Conservation (phyloP, 2,113 vertebrate species). For the Notiomystis cincta region DNA sequence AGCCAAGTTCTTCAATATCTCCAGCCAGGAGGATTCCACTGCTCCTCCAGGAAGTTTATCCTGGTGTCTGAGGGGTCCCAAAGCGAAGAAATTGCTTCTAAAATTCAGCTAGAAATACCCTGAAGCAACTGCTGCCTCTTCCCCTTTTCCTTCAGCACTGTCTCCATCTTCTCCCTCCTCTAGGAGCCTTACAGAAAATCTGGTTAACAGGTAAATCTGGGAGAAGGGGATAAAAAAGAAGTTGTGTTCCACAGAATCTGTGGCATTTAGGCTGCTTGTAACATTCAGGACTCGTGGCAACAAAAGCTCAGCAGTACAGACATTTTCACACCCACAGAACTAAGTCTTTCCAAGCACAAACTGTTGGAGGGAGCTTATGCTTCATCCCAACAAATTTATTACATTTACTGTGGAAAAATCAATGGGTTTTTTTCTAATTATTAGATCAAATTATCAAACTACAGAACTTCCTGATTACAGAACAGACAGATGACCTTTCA, state of each 20-base stretch:
- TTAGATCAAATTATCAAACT: background rate
- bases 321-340: rapidly evolving
- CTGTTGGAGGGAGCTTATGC: background rate
- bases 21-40: background rate
- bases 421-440: background rate
- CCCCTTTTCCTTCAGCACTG: background rate
- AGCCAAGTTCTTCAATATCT: background rate
- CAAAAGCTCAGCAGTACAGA: background rate
- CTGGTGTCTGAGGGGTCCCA: background rate
- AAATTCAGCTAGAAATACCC: background rate
- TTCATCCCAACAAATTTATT: background rate
- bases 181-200: background rate
- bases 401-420: background rate
- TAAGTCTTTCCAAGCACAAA: background rate
- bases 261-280: background rate
- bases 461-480: background rate
- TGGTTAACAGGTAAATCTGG: background rate
- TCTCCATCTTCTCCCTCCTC: background rate
- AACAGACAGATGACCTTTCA: background rate
- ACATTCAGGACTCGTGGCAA: background rate
- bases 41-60: background rate
- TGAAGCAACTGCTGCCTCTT: background rate
- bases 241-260: background rate
- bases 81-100: background rate
- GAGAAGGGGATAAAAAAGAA: background rate